phyloP scores from a whole-genome alignment of 2,797 vertebrate species.

The Sebastes ruberrimus region DNA sequence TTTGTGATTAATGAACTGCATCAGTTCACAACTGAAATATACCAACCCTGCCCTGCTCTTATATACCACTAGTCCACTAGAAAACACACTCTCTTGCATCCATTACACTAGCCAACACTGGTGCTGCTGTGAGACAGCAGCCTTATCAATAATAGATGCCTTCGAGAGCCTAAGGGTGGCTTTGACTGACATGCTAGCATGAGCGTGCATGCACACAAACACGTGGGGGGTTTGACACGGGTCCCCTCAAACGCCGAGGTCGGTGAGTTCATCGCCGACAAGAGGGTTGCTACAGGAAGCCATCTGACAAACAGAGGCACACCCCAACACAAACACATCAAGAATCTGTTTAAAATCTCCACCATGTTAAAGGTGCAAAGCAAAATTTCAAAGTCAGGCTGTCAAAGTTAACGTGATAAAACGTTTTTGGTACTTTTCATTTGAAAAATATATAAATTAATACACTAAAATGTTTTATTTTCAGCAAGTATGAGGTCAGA shows the following conservation, averaged over 20 bases:
- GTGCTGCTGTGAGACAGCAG: constrained; percentile 10
- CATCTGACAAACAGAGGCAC: constrained; percentile 21
- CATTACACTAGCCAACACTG: constrained; percentile 22
- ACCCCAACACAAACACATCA: background rate
- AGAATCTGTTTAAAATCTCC: background rate
- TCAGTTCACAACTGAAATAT: background rate
- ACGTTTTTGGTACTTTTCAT: no score
- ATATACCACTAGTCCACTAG: background rate
- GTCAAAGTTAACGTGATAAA: no score
- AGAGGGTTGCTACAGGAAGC: constrained; percentile 26
- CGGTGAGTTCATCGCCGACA: constrained; percentile 42
- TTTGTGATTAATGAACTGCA: constrained; percentile 53
- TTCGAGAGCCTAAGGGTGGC: constrained; percentile 26
- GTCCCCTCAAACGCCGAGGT: constrained; percentile 37
- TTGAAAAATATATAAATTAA: no score
- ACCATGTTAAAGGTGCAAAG: background rate
- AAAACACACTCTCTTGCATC: constrained; percentile 9
- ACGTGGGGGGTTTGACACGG: background rate
- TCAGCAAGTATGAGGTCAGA: no score
- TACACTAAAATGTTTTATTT: no score
- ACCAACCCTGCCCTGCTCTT: background rate
- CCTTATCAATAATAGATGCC: constrained; percentile 63
- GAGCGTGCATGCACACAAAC: background rate
- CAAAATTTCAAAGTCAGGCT: no score
- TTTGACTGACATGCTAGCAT: constrained; percentile 43